Evolutionary conservation across 2,888 invertebrate species (phyloP).

Genomic region (Rapana venosa): DNA sequence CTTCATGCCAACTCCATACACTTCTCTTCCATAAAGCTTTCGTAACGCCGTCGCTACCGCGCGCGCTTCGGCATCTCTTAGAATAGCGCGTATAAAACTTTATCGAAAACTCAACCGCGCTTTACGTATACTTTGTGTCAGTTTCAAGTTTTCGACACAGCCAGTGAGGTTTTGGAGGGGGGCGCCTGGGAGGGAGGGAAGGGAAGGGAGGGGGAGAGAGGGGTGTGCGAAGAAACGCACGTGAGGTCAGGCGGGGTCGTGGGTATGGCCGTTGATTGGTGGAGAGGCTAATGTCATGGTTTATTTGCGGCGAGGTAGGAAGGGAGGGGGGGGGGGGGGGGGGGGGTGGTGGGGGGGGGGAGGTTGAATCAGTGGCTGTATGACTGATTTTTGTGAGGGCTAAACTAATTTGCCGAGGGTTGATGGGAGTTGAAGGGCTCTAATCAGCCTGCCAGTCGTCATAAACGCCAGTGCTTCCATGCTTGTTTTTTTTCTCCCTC

Average conservation of each 20-base stretch:
- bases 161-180: conserved; percentile 26
- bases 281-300: conserved; percentile 36
- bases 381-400: conserved; percentile 51
- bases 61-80: not conserved
- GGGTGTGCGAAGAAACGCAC: not conserved
- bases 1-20: not conserved
- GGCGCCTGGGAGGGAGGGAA: not conserved
- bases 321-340: not conserved
- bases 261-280: conserved; percentile 26
- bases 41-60: not conserved
- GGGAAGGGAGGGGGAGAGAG: not conserved
- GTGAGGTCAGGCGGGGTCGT: conserved; percentile 39
- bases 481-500: not conserved
- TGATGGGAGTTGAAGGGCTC: not conserved
- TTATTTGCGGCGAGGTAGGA: not conserved
- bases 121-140: not conserved
- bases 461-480: not conserved
- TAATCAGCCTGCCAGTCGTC: not conserved
- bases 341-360: not conserved
- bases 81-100: not conserved
- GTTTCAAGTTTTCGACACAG: conserved; percentile 25
- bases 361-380: conserved; percentile 3
- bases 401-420: conserved; percentile 49
- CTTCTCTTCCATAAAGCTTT: conserved; percentile 7
- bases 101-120: not conserved